Evolutionary conservation across 2,888 invertebrate genomes (phyloP).

Genomic region (Minunthozetes semirufus): DNA sequence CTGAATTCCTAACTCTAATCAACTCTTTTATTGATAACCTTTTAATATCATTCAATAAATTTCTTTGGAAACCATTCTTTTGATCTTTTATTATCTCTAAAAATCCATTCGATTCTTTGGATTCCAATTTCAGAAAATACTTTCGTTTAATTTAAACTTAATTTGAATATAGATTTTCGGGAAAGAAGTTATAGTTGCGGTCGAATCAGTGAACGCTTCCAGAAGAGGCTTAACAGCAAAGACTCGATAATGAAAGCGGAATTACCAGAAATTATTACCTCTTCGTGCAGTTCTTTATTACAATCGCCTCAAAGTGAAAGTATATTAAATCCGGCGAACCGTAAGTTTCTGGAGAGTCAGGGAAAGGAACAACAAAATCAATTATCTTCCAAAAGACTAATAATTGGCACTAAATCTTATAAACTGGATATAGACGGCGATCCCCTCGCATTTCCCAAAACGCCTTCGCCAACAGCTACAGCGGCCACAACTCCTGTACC

Average conservation of each 20-base stretch:
- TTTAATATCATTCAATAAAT: not conserved
- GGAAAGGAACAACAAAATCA: conserved; percentile 40
- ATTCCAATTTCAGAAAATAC: not conserved
- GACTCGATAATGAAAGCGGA: conserved; percentile 1
- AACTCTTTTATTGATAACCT: not conserved
- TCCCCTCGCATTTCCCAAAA: conserved; percentile 25
- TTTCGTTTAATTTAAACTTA: not conserved
- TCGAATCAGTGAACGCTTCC: not conserved
- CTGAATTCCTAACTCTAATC: not conserved
- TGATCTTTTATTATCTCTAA: not conserved
- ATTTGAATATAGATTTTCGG: conserved; percentile 3
- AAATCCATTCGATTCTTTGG: not conserved
- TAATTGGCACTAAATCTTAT: conserved; percentile 31
- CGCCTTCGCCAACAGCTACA: not conserved
- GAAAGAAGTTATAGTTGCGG: conserved; percentile 18
- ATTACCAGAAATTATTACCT: conserved; percentile 16
- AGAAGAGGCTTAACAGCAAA: conserved; percentile 4
- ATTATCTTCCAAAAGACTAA: conserved; percentile 20
- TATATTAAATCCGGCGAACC: conserved; percentile 49
- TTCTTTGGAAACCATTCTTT: not conserved
- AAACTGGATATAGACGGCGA: conserved; percentile 23
- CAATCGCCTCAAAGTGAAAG: conserved; percentile 39
- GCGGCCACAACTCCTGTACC: not conserved
- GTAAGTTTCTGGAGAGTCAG: conserved; percentile 48
- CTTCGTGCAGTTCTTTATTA: not conserved